Conservation (phyloP, 2,888 invertebrate species). For the Cephus pygmeus region DNA sequence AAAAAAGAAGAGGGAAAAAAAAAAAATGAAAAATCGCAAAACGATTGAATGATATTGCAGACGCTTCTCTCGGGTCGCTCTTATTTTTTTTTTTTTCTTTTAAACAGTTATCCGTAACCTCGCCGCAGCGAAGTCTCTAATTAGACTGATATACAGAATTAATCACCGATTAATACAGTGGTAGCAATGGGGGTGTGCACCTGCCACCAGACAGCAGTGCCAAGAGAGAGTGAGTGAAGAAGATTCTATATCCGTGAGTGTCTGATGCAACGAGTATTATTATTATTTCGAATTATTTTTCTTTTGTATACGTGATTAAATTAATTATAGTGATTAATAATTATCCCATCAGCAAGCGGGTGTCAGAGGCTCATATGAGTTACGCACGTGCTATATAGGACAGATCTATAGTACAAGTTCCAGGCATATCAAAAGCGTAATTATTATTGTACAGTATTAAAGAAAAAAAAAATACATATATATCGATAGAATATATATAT, state of each 20-base stretch:
- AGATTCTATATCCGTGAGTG: slow-evolving; percentile 28
- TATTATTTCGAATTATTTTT: slow-evolving; percentile 7
- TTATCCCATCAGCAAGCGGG: slow-evolving; percentile 63
- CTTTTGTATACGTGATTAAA: slow-evolving; percentile 18
- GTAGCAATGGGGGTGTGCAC: slow-evolving; percentile 63
- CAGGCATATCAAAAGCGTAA: slow-evolving; percentile 59
- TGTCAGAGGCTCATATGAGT: slow-evolving; percentile 59
- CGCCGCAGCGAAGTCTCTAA: too few species aligned
- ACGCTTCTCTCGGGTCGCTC: too few species aligned
- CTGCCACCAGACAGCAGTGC: slow-evolving; percentile 61
- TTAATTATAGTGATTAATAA: slow-evolving; percentile 50
- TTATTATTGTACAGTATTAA: slow-evolving; percentile 44
- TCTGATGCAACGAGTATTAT: slow-evolving; percentile 1
- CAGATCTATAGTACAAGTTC: slow-evolving; percentile 53
- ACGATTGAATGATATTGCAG: too few species aligned
- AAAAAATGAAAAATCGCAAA: too few species aligned
- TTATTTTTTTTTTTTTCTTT: not conserved
- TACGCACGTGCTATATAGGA: slow-evolving; percentile 56
- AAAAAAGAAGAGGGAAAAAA: too few species aligned
- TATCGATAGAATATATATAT: slow-evolving; percentile 31
- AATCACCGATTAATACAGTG: slow-evolving; percentile 43
- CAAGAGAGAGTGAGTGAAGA: slow-evolving; percentile 46
- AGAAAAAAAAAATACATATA: slow-evolving; percentile 27
- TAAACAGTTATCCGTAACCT: not conserved
- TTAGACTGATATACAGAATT: slow-evolving; percentile 18